Percentiles rank a stretch among this genome's conserved stretches.
Evolutionary conservation across 2,797 vertebrate species (phyloP).

Genomic region (Anguilla pacifica): DNA sequence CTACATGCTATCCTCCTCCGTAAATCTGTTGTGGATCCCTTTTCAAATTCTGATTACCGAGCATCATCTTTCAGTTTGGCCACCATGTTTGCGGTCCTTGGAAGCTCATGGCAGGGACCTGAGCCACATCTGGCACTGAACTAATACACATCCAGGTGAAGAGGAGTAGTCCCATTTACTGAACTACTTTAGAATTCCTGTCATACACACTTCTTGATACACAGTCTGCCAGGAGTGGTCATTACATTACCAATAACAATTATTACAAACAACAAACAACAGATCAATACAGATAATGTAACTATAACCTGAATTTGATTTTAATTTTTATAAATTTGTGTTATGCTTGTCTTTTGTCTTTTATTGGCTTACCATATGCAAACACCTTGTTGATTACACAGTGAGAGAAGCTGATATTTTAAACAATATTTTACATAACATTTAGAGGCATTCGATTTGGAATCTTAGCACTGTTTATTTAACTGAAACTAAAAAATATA

Average conservation of each 20-base stretch:
- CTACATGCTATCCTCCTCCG: conserved; percentile 49
- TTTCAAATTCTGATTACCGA: conserved; percentile 57
- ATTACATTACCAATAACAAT: conserved; percentile 4
- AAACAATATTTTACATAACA: not conserved
- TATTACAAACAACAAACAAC: conserved; percentile 1
- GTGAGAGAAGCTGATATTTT: not conserved
- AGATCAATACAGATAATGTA: conserved; percentile 17
- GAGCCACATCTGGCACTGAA: conserved; percentile 63
- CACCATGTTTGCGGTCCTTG: conserved; percentile 67
- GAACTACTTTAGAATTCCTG: not conserved
- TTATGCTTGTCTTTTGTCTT: not conserved
- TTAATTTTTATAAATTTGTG: not conserved
- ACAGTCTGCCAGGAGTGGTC: not conserved
- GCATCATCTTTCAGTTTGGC: conserved; percentile 57
- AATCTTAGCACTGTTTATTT: not conserved
- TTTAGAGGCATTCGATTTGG: not conserved
- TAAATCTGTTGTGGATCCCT: conserved; percentile 65
- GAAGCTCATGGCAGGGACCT: conserved; percentile 63
- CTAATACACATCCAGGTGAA: conserved; percentile 50
- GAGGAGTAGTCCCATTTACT: conserved; percentile 42
- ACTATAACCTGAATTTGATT: not conserved
- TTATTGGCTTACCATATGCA: not conserved
- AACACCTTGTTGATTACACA: conserved; percentile 10
- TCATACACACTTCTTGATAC: not conserved
- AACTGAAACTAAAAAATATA: not conserved